phyloP scores from a whole-genome alignment of 2,888 invertebrate genomes.

The Kuschelorhynchus macadamiae region DNA sequence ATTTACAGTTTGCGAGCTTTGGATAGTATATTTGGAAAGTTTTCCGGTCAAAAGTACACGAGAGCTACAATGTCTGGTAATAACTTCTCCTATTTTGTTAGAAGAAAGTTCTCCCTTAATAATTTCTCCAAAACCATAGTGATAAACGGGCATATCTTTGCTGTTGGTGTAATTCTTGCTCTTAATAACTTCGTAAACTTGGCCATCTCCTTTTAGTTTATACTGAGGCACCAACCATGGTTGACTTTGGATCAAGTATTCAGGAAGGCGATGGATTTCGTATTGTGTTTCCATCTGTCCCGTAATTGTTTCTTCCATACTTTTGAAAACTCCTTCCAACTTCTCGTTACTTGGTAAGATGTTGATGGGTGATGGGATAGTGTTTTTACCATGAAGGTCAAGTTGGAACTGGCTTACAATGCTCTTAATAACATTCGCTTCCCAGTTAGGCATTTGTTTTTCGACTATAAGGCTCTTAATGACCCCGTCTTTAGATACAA shows the following conservation, averaged over 20 bases:
- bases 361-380: slow-evolving; percentile 72
- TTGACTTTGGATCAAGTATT: slow-evolving; percentile 72
- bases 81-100: slow-evolving; percentile 64
- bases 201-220: slow-evolving; percentile 68
- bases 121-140: slow-evolving; percentile 75
- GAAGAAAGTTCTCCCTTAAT: slow-evolving; percentile 59
- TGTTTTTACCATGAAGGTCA: slow-evolving; percentile 70
- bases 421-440: slow-evolving; percentile 80
- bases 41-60: slow-evolving; percentile 73
- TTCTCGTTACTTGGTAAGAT: slow-evolving; percentile 66
- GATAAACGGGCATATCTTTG: slow-evolving; percentile 74
- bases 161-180: slow-evolving; percentile 76
- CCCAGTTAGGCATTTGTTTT: slow-evolving; percentile 72
- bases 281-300: slow-evolving; percentile 83
- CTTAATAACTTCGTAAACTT: slow-evolving; percentile 76
- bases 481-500: slow-evolving; percentile 74
- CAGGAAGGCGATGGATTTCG: slow-evolving; percentile 74
- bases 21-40: slow-evolving; percentile 74
- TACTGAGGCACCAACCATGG: slow-evolving; percentile 71
- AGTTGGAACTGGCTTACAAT: slow-evolving; percentile 79
- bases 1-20: slow-evolving; percentile 76
- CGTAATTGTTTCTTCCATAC: slow-evolving; percentile 80
- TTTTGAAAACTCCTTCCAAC: slow-evolving; percentile 75
- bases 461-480: slow-evolving; percentile 74
- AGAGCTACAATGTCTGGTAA: slow-evolving; percentile 73